Evolutionary conservation across 2,113 vertebrate genomes (phyloP), one percentile per base, ranked within the genome.

Genomic region (Synodontis membranacea): DNA sequence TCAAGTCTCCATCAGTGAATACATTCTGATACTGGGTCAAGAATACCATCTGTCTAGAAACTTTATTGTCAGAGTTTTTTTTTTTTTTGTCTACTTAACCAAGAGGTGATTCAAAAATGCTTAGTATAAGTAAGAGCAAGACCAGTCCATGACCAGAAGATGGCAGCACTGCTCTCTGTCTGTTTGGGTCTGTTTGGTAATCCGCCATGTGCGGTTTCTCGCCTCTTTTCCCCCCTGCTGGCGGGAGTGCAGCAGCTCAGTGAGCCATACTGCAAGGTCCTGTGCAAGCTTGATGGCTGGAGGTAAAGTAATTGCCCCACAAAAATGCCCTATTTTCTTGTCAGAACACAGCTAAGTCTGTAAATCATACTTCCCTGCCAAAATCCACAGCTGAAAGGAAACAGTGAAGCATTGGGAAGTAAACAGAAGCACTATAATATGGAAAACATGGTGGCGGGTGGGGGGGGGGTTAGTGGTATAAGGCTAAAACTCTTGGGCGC

Each of bases 141-240:
- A 90, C 88, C 85, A 56, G 88, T 90, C 87, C 80, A 90, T 72
- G 90, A 88, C 90, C 92, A 92, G 90, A 89, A 90, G 87, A 90
- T 89, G 90, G 89, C 91, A 84, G 88, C 90, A 84, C 84, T 37
- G 75, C 83, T 89, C 90, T 90, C 90, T 89, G 88, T 86, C 50
- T 75, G 7, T 23, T 28, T 50, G 86, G 89, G 84, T 42, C 84
- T 85, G 6, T 34, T 79, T 37, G 48, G 50, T 83, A 44, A 86
- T 84, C 52, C 42, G n/a, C 83, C 87, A 84, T 87, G 84, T 88
- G 74, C 21, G 70, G 81, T 91, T 90, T 50, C 80, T 86, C 85
- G 44, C 23, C 39, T 62, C 60, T 62, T 82, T 74, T 74, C 50
- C 83, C 46, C 85, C 76, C 68, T 87, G 72, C 83, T 89, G 60